Base-by-base conservation (phyloP, 2,888 invertebrate species). In the Eudiplozoon nipponicum region DNA sequence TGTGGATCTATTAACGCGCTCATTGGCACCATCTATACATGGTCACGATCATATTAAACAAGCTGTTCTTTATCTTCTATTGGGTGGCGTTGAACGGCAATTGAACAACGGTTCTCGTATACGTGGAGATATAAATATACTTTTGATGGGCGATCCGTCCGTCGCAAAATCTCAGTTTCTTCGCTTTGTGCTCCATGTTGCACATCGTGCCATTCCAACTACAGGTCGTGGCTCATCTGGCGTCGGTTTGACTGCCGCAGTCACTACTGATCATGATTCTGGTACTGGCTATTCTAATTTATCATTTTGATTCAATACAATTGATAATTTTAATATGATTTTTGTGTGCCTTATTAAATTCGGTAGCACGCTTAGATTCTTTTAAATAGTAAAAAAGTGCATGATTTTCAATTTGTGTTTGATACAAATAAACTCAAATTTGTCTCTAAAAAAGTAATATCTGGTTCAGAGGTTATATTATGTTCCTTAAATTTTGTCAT, bases 191-290 rank as follows among this genome's bases (percentile, higher is more conserved):
- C 61, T 90, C 44, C 68, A 71, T 54, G 80, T 80, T 0, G 90
- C 94, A 0, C 86, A 90, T 13, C 64, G 90, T 18, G 90, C 90
- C 11, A 74, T 98, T 53, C 69, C 86, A 17, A 90, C 94, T 3
- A 98, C 90, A 0, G 94, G 94, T 5, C 67, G 94, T 44, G 90
- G 94, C 11, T 84, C 86, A 2, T 81, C 84, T 1, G 94, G 94
- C 39, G 94, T 94, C 2, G 94, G 94, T 62, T 65, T 94, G 43
- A 98, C 94, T 0, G 94, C 94, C 3, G 90, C 94, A 7, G 90
- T 94, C 3, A 86, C 86, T 4, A 72, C 74, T 0, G 90, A 94
- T 57, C 71, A 72, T 42, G 94, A 94, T 53, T 78, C 80, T 2
- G 80, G 76, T 1, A 73, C 31, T 9, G 5, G n/a, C n/a, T n/a